Percentiles rank a stretch among this genome's conserved stretches.
Conservation (phyloP, 1,140 invertebrate genomes). For the Zaprionus davidi region DNA sequence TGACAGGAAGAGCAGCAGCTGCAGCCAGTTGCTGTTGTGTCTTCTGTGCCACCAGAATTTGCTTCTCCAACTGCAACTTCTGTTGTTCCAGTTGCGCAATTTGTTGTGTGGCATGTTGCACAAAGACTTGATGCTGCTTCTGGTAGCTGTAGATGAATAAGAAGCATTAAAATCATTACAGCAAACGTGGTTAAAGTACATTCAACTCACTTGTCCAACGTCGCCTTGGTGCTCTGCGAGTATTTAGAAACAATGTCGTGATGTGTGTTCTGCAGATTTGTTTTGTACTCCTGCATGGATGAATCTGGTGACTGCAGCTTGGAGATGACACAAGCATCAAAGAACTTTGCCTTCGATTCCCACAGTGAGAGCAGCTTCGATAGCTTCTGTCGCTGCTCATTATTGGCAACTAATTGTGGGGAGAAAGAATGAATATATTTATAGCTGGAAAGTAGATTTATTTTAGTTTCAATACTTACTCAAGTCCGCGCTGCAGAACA, state of each 20-base stretch:
- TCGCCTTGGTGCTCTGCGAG: conserved; percentile 89
- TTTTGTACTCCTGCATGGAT: conserved; percentile 94
- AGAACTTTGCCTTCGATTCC: conserved; percentile 98
- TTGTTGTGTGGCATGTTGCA: conserved; percentile 94
- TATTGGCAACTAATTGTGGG: conserved; percentile 88
- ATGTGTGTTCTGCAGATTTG: conserved; percentile 91
- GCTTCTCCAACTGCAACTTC: conserved; percentile 90
- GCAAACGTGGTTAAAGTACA: no score
- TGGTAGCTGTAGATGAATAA: conserved; percentile 87
- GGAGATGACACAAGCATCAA: conserved; percentile 92
- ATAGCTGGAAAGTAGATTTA: background rate
- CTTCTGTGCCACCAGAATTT: conserved; percentile 84
- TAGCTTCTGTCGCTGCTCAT: conserved; percentile 95
- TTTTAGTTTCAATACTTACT: conserved; percentile 85
- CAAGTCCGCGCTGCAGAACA: conserved; percentile 96
- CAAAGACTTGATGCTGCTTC: conserved; percentile 97
- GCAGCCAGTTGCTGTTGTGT: conserved; percentile 43
- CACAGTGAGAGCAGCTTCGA: conserved; percentile 96
- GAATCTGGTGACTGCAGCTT: conserved; percentile 91
- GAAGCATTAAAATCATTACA: no score
- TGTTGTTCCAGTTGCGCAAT: conserved; percentile 93
- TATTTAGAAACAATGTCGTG: conserved; percentile 90
- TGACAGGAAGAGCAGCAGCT: conserved; percentile 1
- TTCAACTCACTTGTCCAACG: conserved; percentile 88
- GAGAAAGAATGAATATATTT: conserved; percentile 48